These are phyloP conservation scores for Emydocephalus ijimae DNA, from an alignment of 2,113 vertebrate genomes.

Conservation along the genomic window DNA sequence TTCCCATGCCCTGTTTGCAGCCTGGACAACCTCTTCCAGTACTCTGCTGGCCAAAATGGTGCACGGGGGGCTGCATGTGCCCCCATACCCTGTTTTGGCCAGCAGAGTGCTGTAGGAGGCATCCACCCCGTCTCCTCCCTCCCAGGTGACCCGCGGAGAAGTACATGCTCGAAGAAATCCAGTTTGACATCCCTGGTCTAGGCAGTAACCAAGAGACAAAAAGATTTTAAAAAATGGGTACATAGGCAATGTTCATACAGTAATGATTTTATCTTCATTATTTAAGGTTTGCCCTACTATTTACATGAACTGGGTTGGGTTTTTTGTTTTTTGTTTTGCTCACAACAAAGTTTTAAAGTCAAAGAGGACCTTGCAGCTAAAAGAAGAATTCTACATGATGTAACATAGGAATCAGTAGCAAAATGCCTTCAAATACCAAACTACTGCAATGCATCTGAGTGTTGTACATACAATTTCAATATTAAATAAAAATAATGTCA, in stretches of 20 bases:
- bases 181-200: not conserved
- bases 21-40: no score
- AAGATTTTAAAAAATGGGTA: not conserved
- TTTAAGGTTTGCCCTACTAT: not conserved
- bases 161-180: no score
- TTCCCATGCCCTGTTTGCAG: no score
- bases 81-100: no score
- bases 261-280: not conserved
- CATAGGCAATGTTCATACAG: not conserved
- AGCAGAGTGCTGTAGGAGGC: no score
- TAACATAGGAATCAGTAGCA: not conserved
- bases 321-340: not conserved
- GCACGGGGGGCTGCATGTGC: no score
- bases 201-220: not conserved
- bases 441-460: not conserved
- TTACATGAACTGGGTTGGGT: not conserved
- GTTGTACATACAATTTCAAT: not conserved
- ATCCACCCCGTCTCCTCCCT: no score
- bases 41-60: no score
- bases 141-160: no score
- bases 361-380: not conserved
- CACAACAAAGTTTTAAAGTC: not conserved
- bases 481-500: not conserved
- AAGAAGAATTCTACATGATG: not conserved
- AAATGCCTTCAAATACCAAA: not conserved